Conservation (phyloP, 1,140 invertebrate species). For the Bombus terrestris region DNA sequence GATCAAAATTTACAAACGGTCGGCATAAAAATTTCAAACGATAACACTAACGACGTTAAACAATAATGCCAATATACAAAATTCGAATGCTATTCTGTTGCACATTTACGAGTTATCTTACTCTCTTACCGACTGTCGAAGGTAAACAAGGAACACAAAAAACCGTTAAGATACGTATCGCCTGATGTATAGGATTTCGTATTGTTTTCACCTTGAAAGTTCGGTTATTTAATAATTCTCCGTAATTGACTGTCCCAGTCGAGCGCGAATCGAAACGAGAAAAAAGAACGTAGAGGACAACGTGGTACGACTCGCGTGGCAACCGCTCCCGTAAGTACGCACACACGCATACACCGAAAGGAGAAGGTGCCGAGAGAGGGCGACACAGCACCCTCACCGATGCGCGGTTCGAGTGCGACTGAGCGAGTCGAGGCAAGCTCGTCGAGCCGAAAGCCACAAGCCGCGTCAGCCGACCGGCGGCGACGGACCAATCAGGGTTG, state of each 20-base stretch:
- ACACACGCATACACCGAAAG: slow-evolving; percentile 60
- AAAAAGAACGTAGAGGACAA: slow-evolving; percentile 18
- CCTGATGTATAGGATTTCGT: background rate
- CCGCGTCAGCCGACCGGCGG: slow-evolving; percentile 71
- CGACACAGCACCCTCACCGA: slow-evolving; percentile 71
- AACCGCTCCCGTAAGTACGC: slow-evolving; percentile 51
- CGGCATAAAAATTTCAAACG: background rate
- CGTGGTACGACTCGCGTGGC: slow-evolving; percentile 55
- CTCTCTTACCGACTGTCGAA: background rate
- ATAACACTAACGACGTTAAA: background rate
- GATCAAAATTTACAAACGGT: too few species aligned
- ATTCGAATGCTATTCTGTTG: background rate
- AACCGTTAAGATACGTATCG: too few species aligned
- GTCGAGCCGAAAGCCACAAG: slow-evolving; percentile 71
- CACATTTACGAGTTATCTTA: background rate
- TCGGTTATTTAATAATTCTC: background rate
- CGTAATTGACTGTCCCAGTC: background rate
- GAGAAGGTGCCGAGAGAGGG: slow-evolving; percentile 47
- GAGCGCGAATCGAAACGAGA: background rate
- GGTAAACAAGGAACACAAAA: background rate
- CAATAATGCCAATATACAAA: background rate
- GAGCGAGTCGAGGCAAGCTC: slow-evolving; percentile 71
- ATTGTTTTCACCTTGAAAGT: slow-evolving; percentile 2
- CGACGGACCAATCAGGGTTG: slow-evolving; percentile 74
- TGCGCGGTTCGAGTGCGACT: slow-evolving; percentile 81